Evolutionary conservation across 2,888 invertebrate genomes (phyloP), one percentile per base, ranked within the genome.

Genomic region (Anthrax anthrax): DNA sequence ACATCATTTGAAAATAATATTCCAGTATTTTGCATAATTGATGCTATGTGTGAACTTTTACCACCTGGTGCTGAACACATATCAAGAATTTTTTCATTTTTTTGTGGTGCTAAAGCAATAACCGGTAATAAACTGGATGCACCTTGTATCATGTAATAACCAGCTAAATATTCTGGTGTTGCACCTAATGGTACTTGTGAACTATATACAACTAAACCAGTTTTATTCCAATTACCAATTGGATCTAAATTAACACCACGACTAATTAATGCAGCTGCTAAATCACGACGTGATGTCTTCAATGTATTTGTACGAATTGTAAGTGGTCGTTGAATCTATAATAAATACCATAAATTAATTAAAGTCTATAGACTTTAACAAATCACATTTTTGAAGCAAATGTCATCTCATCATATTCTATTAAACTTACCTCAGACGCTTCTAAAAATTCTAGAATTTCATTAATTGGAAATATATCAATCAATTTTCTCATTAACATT

Each of bases 61-160:
- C 98, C 98, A 41, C 98, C 98, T 0, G 98, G 98, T 0, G 98
- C 98, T 0, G 96, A 82, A 63, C 94, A 90, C 92, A 99, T 88
- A 62, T 99, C 98, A 32, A 99, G 72, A 53, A 97, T 80, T 53
- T 82, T 75, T 70, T 97, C 96, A 60, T 90, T 86, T 71, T 92
- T 94, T 71, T 94, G 91, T 0, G 98, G 97, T 0, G 91, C 94
- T 45, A 99, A 72, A 0, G 98, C 90, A 90, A 98, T 95, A 0
- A 98, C 97, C 0, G 98, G 97, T 45, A 99, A 70, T 59, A 95
- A 81, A 72, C 96, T 97, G 2, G 95, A 92, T 14, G 95, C 96
- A 10, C 96, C 96, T 69, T 88, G 96, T 47, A 97, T 75, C 63
- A 96, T 90, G 61, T 98, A 98, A 65, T 98, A 94, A 0, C 98